Evolutionary conservation across 2,888 invertebrate species (phyloP).

Genomic region (Pemphredon lugubris): DNA sequence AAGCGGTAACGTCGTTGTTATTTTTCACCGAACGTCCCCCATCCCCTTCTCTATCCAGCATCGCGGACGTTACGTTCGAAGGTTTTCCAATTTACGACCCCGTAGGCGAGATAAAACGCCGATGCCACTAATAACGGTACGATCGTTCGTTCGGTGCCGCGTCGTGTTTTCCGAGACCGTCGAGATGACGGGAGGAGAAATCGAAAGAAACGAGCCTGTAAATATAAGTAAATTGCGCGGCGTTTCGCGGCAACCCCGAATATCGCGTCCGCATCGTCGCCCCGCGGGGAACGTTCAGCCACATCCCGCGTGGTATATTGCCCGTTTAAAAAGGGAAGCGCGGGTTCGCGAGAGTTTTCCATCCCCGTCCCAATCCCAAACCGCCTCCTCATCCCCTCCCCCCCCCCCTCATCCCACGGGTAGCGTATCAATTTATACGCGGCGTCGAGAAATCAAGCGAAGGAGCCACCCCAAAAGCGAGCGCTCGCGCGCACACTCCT

Average conservation of each 20-base stretch:
- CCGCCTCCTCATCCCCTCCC: neutral
- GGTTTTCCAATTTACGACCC: no score
- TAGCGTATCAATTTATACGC: constrained; percentile 74
- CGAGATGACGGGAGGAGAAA: neutral
- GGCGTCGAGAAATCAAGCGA: constrained; percentile 75
- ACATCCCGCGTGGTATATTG: constrained; percentile 57
- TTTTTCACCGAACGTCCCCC: neutral
- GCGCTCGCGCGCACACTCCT: constrained; percentile 36
- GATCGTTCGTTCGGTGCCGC: no score
- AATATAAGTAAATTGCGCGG: constrained; percentile 47
- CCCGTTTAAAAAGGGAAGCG: constrained; percentile 58
- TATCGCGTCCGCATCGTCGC: constrained; percentile 45
- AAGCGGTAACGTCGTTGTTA: no score
- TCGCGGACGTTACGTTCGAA: no score
- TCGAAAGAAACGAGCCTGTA: constrained; percentile 12
- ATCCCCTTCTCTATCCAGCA: neutral
- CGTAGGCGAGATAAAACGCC: no score
- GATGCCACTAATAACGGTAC: no score
- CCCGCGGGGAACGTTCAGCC: constrained; percentile 51
- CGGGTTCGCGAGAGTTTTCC: constrained; percentile 39
- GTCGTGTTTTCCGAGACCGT: no score
- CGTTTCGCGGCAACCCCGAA: constrained; percentile 38
- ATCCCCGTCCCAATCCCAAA: no score
- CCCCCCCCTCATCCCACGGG: neutral
- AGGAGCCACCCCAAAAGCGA: constrained; percentile 62